Base-by-base conservation (phyloP, 2,797 vertebrate genomes). In the Huso huso region DNA sequence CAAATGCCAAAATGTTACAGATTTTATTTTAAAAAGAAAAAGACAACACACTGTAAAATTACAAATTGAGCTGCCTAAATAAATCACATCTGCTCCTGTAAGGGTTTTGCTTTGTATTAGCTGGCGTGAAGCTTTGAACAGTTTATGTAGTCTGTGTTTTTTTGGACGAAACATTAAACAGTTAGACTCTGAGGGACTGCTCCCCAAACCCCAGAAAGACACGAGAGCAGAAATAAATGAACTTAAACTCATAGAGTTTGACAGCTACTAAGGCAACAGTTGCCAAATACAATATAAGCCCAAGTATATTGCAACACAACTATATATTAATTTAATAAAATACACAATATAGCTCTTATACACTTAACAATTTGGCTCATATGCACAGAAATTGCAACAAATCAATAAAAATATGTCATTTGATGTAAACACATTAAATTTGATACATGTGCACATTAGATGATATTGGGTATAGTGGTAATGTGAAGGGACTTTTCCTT, bases 261-360 rank as follows among this genome's bases (percentile, higher is more conserved):
- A 98, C 93, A 95, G 92, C 95, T 96, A 98, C 93, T 65, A 91
- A 98, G 95, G 95, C 95, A 96, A 95, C 93, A 92, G 92, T 96
- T 95, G 95, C 94, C 95, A 96, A 97, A 96, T 99, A 98, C 95
- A 97, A 95, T 98, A 96, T 95, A 98, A 98, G 96, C 96, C 97
- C 95, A 97, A 95, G 93, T 95, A 95, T 95, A 96, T 97, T 98
- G 95, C 96, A 99, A 99, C 96, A 99, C 96, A 99, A 98, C 96
- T 95, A 99, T 99, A 99, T 99, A 99, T 99, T 98, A 97, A 98
- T 99, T 99, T 99, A 98, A 98, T 99, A 99, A 99, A 99, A 99
- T 99, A 98, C 97, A 99, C 96, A 98, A 98, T 98, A 99, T 98
- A 98, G 97, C 95, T 99, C 95, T 99, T 96, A 94, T 97, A 98